Percentiles rank a stretch among this genome's conserved stretches.
phyloP scores from a whole-genome alignment of 2,113 vertebrate species.

The Megaceryle maxima region DNA sequence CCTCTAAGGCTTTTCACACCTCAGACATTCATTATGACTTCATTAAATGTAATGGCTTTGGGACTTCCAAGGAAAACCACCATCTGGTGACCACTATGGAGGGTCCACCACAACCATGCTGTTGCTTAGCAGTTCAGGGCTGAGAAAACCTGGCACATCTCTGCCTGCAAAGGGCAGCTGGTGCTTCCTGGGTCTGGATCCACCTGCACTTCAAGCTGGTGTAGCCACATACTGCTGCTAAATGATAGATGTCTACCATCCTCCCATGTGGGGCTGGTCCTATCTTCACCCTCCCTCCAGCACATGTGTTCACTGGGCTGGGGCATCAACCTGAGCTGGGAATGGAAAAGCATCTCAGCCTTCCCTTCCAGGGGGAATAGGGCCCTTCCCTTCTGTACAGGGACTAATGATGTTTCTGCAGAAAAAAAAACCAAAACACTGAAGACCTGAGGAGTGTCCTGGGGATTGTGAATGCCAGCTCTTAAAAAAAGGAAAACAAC shows the following conservation, averaged over 20 bases:
- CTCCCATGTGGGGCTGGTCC: background rate
- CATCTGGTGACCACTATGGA: background rate
- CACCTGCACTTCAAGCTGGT: background rate
- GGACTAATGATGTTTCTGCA: background rate
- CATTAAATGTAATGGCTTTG: background rate
- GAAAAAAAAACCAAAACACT: background rate
- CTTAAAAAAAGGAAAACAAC: too few species aligned
- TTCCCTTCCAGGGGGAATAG: too few species aligned
- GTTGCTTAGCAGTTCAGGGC: background rate
- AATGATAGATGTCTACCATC: background rate
- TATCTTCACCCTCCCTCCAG: background rate
- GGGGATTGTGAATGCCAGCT: background rate
- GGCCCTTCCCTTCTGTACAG: background rate
- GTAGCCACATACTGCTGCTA: background rate
- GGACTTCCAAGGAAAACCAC: background rate
- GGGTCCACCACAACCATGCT: fast-evolving
- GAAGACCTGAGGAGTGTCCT: background rate
- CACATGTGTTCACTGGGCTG: background rate
- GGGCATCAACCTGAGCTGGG: background rate
- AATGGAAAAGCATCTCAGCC: background rate
- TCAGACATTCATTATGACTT: background rate
- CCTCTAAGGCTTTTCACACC: background rate
- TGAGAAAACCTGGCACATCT: background rate
- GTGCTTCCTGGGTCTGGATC: background rate
- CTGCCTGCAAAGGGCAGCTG: background rate